phyloP scores from a whole-genome alignment of 2,113 vertebrate genomes.

The Oceanites oceanicus region DNA sequence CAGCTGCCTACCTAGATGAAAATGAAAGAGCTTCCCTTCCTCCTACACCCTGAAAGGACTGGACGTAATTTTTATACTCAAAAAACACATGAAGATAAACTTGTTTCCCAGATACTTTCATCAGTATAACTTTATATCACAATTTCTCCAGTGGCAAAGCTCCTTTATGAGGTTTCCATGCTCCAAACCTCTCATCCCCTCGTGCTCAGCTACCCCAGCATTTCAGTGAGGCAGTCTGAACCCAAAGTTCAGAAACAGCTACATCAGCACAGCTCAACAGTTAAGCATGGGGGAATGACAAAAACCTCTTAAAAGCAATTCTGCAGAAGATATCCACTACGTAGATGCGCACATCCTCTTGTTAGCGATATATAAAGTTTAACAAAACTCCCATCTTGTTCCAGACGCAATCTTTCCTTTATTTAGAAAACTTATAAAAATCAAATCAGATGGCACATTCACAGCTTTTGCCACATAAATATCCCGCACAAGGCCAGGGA shows the following conservation, averaged over 20 bases:
- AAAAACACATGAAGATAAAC: background rate
- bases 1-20: constrained; percentile 1
- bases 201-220: background rate
- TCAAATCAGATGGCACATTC: background rate
- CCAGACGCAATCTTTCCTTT: background rate
- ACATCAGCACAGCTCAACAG: background rate
- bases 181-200: background rate
- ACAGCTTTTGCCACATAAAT: background rate
- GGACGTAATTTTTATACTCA: background rate
- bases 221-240: background rate
- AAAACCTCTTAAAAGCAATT: background rate
- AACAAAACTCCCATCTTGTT: background rate
- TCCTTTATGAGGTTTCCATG: background rate
- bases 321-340: background rate
- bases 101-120: background rate
- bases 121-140: background rate
- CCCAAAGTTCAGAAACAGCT: background rate
- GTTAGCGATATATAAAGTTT: background rate
- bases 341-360: background rate
- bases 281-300: background rate
- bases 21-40: constrained; percentile 3
- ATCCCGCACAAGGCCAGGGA: background rate
- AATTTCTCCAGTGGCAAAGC: background rate
- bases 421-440: background rate
- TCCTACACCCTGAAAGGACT: background rate